Percentiles rank a stretch among this genome's conserved stretches.
phyloP scores from a whole-genome alignment of 2,888 invertebrate genomes.

The Ligdia adustata region DNA sequence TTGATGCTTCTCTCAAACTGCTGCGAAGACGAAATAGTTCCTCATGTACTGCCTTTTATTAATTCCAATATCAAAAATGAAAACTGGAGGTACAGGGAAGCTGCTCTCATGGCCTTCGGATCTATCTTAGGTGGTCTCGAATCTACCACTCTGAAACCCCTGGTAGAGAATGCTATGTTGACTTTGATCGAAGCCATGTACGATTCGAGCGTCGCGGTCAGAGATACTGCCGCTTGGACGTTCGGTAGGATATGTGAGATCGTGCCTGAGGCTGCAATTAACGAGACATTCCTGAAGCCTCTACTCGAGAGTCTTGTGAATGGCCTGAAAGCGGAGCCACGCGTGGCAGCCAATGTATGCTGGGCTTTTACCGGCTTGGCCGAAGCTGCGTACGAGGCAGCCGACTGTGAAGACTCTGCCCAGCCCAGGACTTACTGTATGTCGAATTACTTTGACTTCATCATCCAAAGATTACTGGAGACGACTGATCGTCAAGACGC shows the following conservation, averaged over 20 bases:
- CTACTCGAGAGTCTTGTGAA: slow-evolving; percentile 91
- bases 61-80: slow-evolving; percentile 96
- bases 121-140: slow-evolving; percentile 97
- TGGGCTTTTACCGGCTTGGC: slow-evolving; percentile 99
- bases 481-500: slow-evolving; percentile 98
- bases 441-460: slow-evolving; percentile 96
- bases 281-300: slow-evolving; percentile 92
- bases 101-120: slow-evolving; percentile 99
- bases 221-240: slow-evolving; percentile 99
- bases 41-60: slow-evolving; percentile 97
- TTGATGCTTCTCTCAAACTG: slow-evolving; percentile 98
- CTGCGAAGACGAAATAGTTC: slow-evolving; percentile 98
- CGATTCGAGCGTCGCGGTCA: slow-evolving; percentile 96
- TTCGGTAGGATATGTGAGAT: slow-evolving; percentile 99
- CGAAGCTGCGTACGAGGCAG: slow-evolving; percentile 97
- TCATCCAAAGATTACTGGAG: slow-evolving; percentile 95
- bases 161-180: slow-evolving; percentile 98
- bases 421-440: slow-evolving; percentile 96
- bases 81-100: slow-evolving; percentile 97
- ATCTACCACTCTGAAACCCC: slow-evolving; percentile 92
- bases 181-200: slow-evolving; percentile 97
- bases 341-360: slow-evolving; percentile 99
- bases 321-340: slow-evolving; percentile 95
- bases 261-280: slow-evolving; percentile 97
- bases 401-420: slow-evolving; percentile 86